Evolutionary conservation across 2,113 vertebrate species (phyloP), one percentile per base, ranked within the genome.

Genomic region (Rissa tridactyla): DNA sequence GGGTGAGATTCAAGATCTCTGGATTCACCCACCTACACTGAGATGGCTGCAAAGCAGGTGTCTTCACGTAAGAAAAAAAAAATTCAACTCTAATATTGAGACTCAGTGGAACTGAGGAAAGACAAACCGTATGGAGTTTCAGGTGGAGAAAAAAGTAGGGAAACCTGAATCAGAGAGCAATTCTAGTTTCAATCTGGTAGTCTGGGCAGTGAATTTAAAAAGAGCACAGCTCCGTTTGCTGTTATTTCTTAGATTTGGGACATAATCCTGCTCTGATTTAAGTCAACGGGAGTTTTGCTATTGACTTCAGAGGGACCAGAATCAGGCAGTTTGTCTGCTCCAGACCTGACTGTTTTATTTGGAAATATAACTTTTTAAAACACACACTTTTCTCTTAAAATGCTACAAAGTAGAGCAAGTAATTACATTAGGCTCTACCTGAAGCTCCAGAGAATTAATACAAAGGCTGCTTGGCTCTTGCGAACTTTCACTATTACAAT

Each of bases 371-470:
- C 70, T 78, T 96, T 96, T 97, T 68, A 96, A 95, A 94, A 80
- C 79, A 90, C 92, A 83, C 89, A 44, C 75, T 94, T 91, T 71
- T 77, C 94, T 97, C 95, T 96, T 97, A 96, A 97, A 97, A 97
- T 64, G 66, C 71, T 85, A 83, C 78, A 90, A 91, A 93, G 92
- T 75, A 92, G 78, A 91, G 21, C 58, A 81, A 96, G 84, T 93
- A 96, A 97, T 97, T 97, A 97, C 84, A 90, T 91, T 90, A 93
- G 94, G 82, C 81, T 95, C 65, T 91, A 95, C 84, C 64, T 88
- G 84, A 96, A 97, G 54, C 96, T 94, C 97, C 68, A 93, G 94
- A 97, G 96, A 96, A 86, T 95, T 97, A 90, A 97, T 95, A 97
- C 78, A 91, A 95, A 95, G 84, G 62, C 81, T 66, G 84, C 84